Evolutionary conservation across 2,888 invertebrate genomes (phyloP).

Genomic region (Willowsia nigromaculata): DNA sequence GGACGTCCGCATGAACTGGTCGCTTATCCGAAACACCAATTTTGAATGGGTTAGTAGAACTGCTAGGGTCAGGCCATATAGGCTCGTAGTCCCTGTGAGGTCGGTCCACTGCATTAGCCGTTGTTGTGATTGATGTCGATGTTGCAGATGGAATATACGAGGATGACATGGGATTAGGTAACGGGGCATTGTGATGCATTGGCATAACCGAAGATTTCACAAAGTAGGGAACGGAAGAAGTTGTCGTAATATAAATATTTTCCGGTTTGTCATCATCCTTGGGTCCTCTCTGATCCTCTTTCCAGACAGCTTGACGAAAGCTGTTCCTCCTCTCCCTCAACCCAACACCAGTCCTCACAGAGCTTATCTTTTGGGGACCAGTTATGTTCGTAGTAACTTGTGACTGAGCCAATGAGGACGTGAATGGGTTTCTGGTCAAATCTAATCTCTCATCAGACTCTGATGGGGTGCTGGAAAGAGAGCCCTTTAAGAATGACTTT

Average conservation of each 20-base stretch:
- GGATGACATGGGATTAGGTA: neutral
- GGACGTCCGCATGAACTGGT: neutral
- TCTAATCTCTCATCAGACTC: slow-evolving; percentile 76
- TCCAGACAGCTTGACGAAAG: slow-evolving; percentile 80
- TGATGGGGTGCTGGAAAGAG: slow-evolving; percentile 74
- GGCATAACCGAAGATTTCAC: slow-evolving; percentile 64
- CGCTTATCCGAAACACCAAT: slow-evolving; percentile 24
- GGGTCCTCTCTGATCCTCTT: slow-evolving; percentile 74
- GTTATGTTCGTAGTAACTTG: slow-evolving; percentile 55
- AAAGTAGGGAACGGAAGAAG: slow-evolving; percentile 56
- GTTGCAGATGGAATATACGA: neutral
- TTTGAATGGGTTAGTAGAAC: slow-evolving; percentile 51
- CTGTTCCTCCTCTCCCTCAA: slow-evolving; percentile 80
- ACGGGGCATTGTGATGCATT: slow-evolving; percentile 43
- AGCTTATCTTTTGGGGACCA: slow-evolving; percentile 76
- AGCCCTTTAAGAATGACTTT: slow-evolving; percentile 75
- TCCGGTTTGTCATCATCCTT: slow-evolving; percentile 62
- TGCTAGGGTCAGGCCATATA: slow-evolving; percentile 78
- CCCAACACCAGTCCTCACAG: slow-evolving; percentile 78
- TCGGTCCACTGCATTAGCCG: slow-evolving; percentile 15
- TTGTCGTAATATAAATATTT: slow-evolving; percentile 65
- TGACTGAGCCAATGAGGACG: slow-evolving; percentile 10
- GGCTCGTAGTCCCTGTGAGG: slow-evolving; percentile 78
- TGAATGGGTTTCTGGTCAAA: neutral
- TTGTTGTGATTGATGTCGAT: neutral